Conservation (phyloP, 2,797 vertebrate genomes). For the Threskiornis aethiopicus region DNA sequence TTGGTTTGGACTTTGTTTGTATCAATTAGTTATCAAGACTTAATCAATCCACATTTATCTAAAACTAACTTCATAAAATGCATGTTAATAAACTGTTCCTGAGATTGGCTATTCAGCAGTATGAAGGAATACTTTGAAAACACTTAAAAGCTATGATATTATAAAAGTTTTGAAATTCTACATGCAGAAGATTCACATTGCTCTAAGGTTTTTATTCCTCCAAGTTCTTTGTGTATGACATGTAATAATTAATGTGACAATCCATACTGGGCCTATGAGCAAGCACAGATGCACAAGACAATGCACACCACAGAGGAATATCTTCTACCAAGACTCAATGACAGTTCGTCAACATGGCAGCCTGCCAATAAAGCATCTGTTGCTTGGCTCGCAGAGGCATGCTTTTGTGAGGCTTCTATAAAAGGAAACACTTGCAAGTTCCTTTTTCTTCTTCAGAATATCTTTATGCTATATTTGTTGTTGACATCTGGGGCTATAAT, state of each 20-base stretch:
- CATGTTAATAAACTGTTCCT: background rate
- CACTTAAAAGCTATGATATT: background rate
- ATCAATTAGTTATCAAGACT: background rate
- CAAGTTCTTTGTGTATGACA: background rate
- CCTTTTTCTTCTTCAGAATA: background rate
- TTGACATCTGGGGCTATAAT: background rate
- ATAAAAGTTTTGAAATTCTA: background rate
- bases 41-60: background rate
- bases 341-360: background rate
- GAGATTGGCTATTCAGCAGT: background rate
- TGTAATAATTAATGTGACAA: background rate
- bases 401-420: background rate
- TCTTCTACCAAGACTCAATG: background rate
- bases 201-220: background rate
- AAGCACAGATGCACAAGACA: background rate
- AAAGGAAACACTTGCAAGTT: background rate
- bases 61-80: background rate
- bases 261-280: background rate
- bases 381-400: background rate
- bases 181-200: background rate
- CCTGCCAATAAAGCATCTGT: background rate
- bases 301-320: background rate
- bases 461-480: background rate
- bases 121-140: background rate
- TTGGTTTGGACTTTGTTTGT: background rate